Conservation (phyloP, 2,113 vertebrate genomes). For the Phycodurus eques region DNA sequence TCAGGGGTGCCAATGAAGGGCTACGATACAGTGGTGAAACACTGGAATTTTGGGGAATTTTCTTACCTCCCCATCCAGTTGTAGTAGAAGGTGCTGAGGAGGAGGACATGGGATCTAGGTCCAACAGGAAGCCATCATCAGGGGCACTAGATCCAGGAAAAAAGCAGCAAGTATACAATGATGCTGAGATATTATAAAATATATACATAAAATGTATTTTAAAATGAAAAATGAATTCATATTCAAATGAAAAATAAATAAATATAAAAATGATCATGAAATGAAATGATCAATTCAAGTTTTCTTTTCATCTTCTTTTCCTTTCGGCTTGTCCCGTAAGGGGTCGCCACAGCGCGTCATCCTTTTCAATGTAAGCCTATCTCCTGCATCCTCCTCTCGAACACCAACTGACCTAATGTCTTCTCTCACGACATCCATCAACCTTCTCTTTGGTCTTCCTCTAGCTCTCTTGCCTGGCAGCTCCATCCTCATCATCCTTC, state of each 20-base stretch:
- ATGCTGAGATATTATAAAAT: background rate
- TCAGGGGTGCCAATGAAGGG: too few relatives aligned
- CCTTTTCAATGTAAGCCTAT: too few relatives aligned
- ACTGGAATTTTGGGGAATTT: background rate
- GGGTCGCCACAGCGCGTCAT: too few relatives aligned
- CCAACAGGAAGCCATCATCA: constrained; percentile 68
- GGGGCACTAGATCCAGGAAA: constrained; percentile 51
- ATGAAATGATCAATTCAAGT: background rate
- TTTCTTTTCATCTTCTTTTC: background rate
- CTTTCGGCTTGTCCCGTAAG: too few relatives aligned
- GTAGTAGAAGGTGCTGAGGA: constrained; percentile 45
- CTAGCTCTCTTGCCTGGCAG: too few relatives aligned
- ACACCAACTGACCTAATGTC: too few relatives aligned
- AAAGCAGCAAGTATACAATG: background rate
- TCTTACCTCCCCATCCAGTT: constrained; percentile 70
- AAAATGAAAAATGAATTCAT: background rate
- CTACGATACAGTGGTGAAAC: background rate
- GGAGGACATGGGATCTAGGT: constrained; percentile 68
- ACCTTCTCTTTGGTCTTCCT: too few relatives aligned
- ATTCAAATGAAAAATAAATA: background rate
- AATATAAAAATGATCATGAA: background rate
- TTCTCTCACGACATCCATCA: too few relatives aligned
- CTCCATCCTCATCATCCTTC: too few relatives aligned
- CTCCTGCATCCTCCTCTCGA: too few relatives aligned
- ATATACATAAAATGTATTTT: background rate